A percentile compares a stretch with the other conserved stretches of the same genome.
phyloP scores from a whole-genome alignment of 2,797 vertebrate genomes.

The Calcarius lapponicus region DNA sequence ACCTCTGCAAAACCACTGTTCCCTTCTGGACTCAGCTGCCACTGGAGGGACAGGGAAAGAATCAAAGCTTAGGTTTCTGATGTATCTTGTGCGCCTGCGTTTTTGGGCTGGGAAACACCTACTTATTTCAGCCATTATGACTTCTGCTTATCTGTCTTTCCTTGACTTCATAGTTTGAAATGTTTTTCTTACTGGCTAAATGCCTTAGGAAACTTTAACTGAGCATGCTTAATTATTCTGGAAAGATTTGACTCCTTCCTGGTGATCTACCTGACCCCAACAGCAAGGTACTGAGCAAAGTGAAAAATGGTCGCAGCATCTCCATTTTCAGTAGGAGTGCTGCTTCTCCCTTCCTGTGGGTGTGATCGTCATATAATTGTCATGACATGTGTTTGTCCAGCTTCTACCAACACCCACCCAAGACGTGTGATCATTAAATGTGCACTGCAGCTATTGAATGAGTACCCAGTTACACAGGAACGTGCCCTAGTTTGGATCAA shows the following conservation, averaged over 20 bases:
- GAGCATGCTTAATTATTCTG: not conserved
- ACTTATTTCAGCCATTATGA: not conserved
- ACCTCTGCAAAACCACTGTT: not conserved
- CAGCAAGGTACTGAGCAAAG: not conserved
- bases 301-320: not conserved
- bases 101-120: not conserved
- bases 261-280: not conserved
- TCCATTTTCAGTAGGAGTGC: not conserved
- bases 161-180: not conserved
- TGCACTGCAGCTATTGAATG: conserved; percentile 37
- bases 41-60: not conserved
- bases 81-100: not conserved
- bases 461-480: conserved; percentile 62
- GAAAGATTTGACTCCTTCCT: not conserved
- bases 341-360: not conserved
- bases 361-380: not conserved
- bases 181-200: not conserved
- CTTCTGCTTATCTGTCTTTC: not conserved
- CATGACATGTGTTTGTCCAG: not conserved
- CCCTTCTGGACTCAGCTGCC: not conserved
- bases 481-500: conserved; percentile 50
- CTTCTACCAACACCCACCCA: not conserved
- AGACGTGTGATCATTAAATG: not conserved
- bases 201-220: not conserved
- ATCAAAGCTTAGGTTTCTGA: not conserved